Evolutionary conservation across 2,888 invertebrate species (phyloP).

Genomic region (Pharmacophagus antenor): DNA sequence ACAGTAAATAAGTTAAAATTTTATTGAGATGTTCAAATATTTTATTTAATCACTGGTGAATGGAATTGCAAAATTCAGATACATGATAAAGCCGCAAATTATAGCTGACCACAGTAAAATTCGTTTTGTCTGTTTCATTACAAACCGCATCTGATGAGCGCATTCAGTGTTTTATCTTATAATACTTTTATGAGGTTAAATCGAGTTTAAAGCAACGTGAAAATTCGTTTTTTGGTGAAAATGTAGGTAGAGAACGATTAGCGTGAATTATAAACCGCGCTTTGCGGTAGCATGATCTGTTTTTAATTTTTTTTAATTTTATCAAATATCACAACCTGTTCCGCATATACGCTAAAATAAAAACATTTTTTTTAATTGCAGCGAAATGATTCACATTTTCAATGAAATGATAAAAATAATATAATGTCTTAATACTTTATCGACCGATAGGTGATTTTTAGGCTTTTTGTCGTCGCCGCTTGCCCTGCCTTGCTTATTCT

Average conservation of each 20-base stretch:
- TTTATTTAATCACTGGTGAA: constrained; percentile 21
- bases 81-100: constrained; percentile 54
- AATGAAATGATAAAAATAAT: too few species aligned
- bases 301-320: too few species aligned
- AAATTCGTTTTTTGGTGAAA: neutral
- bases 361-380: too few species aligned
- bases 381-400: too few species aligned
- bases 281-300: too few species aligned
- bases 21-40: neutral
- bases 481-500: too few species aligned
- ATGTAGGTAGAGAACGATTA: neutral
- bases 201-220: constrained; percentile 35
- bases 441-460: too few species aligned
- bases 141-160: constrained; percentile 59
- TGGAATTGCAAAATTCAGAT: constrained; percentile 37
- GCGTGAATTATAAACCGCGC: too few species aligned
- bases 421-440: too few species aligned
- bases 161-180: constrained; percentile 46
- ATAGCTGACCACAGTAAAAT: constrained; percentile 58
- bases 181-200: constrained; percentile 22
- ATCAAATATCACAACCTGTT: too few species aligned
- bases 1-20: neutral
- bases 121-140: constrained; percentile 62
- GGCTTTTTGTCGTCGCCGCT: too few species aligned
- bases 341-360: too few species aligned